Percentiles rank a stretch among this genome's conserved stretches.
These are phyloP conservation scores for Drosophila varians DNA, from an alignment of 1,140 invertebrate genomes.

Conservation along the genomic window DNA sequence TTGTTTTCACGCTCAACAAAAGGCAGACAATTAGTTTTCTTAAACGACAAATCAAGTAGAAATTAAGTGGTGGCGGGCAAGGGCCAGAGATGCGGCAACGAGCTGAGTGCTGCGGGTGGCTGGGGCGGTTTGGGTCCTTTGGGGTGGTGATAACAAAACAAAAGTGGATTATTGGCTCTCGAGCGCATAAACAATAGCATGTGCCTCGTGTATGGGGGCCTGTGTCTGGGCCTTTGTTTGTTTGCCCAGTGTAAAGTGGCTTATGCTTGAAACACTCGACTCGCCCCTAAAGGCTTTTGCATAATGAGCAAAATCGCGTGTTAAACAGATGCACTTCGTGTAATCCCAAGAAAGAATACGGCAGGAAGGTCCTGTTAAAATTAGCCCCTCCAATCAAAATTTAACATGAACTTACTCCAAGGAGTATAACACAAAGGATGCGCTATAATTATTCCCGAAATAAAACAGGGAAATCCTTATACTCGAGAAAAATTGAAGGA, in stretches of 20 bases:
- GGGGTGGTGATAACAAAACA: slow-evolving; percentile 73
- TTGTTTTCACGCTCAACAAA: slow-evolving; percentile 82
- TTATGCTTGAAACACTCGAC: slow-evolving; percentile 31
- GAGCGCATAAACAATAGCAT: slow-evolving; percentile 67
- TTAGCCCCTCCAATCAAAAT: background rate
- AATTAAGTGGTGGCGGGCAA: slow-evolving; percentile 76
- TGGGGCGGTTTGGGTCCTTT: background rate
- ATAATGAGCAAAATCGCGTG: slow-evolving; percentile 22
- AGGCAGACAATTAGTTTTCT: slow-evolving; percentile 83
- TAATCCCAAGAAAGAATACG: slow-evolving; percentile 3
- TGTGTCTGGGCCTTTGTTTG: slow-evolving; percentile 27
- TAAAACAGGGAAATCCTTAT: slow-evolving; percentile 37
- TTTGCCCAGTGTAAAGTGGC: slow-evolving; percentile 42
- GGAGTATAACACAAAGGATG: slow-evolving; percentile 40
- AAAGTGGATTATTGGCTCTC: slow-evolving; percentile 82
- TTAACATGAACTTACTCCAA: slow-evolving; percentile 4
- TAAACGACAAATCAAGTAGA: slow-evolving; percentile 83
- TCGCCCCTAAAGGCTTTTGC: slow-evolving; percentile 8
- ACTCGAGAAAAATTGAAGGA: background rate
- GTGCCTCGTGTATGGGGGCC: slow-evolving; percentile 4
- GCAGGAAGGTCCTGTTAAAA: slow-evolving; percentile 22
- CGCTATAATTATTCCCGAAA: slow-evolving; percentile 16
- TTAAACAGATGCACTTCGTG: slow-evolving; percentile 5
- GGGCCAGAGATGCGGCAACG: slow-evolving; percentile 33
- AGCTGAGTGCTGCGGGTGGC: slow-evolving; percentile 24